Base-by-base conservation (phyloP, 2,888 invertebrate genomes). In the Polymixis lichenea region DNA sequence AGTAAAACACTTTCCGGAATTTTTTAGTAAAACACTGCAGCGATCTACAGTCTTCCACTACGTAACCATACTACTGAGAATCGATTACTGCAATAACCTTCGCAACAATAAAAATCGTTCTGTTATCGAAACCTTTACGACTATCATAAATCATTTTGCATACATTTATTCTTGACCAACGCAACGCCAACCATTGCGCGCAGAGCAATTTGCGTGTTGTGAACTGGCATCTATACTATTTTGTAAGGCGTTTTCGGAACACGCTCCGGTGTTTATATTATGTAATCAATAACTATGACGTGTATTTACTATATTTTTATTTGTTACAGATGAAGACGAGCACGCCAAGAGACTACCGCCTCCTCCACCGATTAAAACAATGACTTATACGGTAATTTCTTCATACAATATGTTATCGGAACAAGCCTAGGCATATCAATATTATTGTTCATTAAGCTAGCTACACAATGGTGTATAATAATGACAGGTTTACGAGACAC, bases 341-440 rank as follows among this genome's bases (percentile, higher is more conserved):
- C 97, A 97, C 81, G 97, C 97, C 85, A 97, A 97, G 93, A 97
- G 97, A 92, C 96, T 97, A 92, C 97, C 97, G 80, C 97, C 97
- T 78, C 96, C 97, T 80, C 97, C 98, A 76, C 98, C 98, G 60
- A 97, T 98, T 90, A 98, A 98, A 95, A 98, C 98, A 89, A 97
- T 97, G 95, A 97, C 97, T 88, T 98, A 98, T 92, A 98, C 97
- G 96, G 98, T 98, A 94, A 97, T 97, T 97, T 71, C n/a, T 65
- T 69, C 65, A 32, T 5, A 32, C 4, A 64, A 68, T 43, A 68
- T 58, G 67, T 38, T 64, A 77, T 61, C 15, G 19, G 7, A n/a
- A 13, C 11, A 2, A 32, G 46, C 17, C 22, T 56, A 38, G n/a
- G 17, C 19, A 25, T 65, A 72, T 61, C 28, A 38, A 62, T 51